phyloP scores from a whole-genome alignment of 1,140 invertebrate species.

The Cardiocondyla obscurior region DNA sequence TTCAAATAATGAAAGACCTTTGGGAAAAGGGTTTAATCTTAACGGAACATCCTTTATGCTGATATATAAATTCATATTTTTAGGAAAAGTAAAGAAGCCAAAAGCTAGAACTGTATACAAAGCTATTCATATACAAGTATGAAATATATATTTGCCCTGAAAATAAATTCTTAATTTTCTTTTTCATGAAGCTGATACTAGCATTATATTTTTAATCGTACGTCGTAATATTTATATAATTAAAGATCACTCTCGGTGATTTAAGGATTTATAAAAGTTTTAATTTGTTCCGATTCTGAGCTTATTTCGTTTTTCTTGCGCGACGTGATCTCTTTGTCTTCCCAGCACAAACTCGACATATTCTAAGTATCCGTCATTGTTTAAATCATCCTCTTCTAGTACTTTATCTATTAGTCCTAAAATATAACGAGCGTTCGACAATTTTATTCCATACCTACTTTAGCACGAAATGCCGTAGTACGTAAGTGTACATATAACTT shows the following conservation, averaged over 20 bases:
- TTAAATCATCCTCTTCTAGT: constrained; percentile 89
- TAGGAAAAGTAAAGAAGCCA: neutral
- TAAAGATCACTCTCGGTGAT: neutral
- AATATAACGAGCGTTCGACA: constrained; percentile 58
- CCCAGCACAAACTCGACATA: constrained; percentile 90
- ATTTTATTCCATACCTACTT: neutral
- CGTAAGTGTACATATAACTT: neutral
- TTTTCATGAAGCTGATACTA: neutral
- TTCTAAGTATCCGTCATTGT: constrained; percentile 92
- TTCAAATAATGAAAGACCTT: constrained; percentile 86
- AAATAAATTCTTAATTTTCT: neutral
- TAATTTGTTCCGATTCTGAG: constrained; percentile 41
- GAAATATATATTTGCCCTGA: neutral
- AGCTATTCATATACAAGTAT: neutral
- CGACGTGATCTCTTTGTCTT: constrained; percentile 77
- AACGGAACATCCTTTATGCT: constrained; percentile 85
- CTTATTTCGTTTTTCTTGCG: constrained; percentile 62
- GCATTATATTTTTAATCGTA: neutral
- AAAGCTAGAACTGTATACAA: neutral
- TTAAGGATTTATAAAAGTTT: neutral
- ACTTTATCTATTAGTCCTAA: constrained; percentile 92
- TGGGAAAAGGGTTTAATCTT: constrained; percentile 90
- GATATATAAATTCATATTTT: neutral
- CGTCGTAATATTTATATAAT: neutral
- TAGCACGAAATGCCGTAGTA: neutral